Base-by-base conservation (phyloP, 2,797 vertebrate species). In the Acipenser oxyrinchus region DNA sequence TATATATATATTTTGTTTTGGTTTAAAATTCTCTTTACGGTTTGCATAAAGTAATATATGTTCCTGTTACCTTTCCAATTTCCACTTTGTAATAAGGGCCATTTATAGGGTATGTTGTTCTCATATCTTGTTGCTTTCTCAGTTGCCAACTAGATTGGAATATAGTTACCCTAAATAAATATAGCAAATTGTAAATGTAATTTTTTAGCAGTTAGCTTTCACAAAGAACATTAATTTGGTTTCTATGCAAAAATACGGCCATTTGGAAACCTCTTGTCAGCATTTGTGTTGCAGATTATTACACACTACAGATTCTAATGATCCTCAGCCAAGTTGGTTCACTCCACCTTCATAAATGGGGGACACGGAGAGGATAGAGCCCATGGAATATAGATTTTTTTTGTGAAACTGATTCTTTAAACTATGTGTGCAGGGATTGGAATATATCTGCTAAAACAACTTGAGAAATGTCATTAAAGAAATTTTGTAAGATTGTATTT, bases 131-230 rank as follows among this genome's bases (percentile, higher is more conserved):
- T 69, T 70, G 72, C 66, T 49, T 50, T 51, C 10, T 59, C 68
- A 49, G 13, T 23, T 49, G 57, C 61, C 37, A 37, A 6, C 4
- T n/a, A 74, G 64, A 15, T 37, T 37, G 37, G 37, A 37, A 37
- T 58, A 13, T 58, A 58, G 13, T 58, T 9, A 69, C 58, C n/a
- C 1, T 60, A 52, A 69, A 75, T 71, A 68, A 63, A 75, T 74
- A 6, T 13, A 48, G 23, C 63, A 65, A 71, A 72, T 70, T 71
- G 73, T 71, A 68, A 63, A 48, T 62, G 73, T 75, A 71, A 74
- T 78, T 76, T 70, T 75, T 73, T 72, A 69, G 64, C 68, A 71
- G 72, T 72, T 73, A 75, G 72, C 69, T 61, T 62, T 75, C 63
- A 71, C 65, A 71, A 74, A 75, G 65, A 72, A 62, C 70, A 71